Evolutionary conservation across 2,113 vertebrate species (phyloP).

Genomic region (Microtus pennsylvanicus): DNA sequence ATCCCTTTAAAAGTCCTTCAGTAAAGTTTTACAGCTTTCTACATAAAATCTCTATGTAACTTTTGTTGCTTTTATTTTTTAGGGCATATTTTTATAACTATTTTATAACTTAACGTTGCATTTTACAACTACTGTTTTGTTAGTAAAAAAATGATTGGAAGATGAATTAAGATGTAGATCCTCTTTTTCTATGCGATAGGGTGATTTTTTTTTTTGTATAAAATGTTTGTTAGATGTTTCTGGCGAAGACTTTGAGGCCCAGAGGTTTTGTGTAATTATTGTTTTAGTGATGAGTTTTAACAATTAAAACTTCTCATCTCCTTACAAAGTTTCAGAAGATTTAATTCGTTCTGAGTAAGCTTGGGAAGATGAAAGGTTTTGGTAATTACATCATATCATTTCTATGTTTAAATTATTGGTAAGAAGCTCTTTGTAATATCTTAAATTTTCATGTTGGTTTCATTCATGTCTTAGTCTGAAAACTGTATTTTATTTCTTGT

Average conservation of each 20-base stretch:
- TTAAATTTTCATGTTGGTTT: neutral
- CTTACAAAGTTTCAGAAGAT: neutral
- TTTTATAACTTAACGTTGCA: neutral
- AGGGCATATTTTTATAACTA: neutral
- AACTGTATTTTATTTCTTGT: neutral
- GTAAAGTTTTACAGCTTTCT: neutral
- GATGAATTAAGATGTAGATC: neutral
- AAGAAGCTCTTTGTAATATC: neutral
- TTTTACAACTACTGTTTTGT: constrained; percentile 2
- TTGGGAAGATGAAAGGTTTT: neutral
- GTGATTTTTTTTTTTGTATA: neutral
- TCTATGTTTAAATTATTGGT: neutral
- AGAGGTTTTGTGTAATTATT: neutral
- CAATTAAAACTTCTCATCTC: neutral
- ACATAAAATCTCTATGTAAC: neutral
- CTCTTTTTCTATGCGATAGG: neutral
- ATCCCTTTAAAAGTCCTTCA: constrained; percentile 7
- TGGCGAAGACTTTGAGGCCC: neutral
- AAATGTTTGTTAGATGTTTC: neutral
- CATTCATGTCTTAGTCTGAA: neutral
- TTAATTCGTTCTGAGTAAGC: constrained; percentile 1
- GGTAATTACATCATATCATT: neutral
- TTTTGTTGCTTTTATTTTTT: neutral
- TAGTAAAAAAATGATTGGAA: neutral
- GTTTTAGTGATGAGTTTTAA: neutral